Base-by-base conservation (phyloP, 2,888 invertebrate species). In the Sepioteuthis lessoniana region DNA sequence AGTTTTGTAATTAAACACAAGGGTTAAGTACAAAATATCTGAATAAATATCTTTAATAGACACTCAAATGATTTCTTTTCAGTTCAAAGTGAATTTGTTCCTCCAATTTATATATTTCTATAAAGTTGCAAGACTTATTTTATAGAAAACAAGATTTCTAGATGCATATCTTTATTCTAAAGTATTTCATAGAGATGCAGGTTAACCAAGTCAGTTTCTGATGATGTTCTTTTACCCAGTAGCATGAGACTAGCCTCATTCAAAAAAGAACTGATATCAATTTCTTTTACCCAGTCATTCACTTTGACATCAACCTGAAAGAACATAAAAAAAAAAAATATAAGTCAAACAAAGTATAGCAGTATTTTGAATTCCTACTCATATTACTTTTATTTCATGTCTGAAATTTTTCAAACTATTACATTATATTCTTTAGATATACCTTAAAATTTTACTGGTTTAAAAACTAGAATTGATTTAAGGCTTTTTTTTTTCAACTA, bases 181-280 rank as follows among this genome's bases (percentile, higher is more conserved):
- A 93, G 35, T n/a, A 38, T 60, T 60, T 93, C 55, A 38, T 93
- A 93, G 7, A 93, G 47, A 38, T 93, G 93, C 19, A 93, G 28
- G 31, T 93, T 60, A 5, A 31, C 60, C 55, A 93, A 28, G 25
- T 93, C 93, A 60, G 93, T 93, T 93, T 93, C 93, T 93, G 93
- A n/a, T 25, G 93, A 35, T 31, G 38, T 19, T 38, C 50, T 50
- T 93, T 93, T 93, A 38, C 50, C 55, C 19, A 93, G 55, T 37
- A 93, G 38, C 19, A 35, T 21, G n/a, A 50, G 55, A 50, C 93
- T 93, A 16, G 93, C 93, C 28, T 47, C 10, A 28, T 19, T 60
- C 13, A 93, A 47, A 38, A 38, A 0, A 16, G 38, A 38, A 50
- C 13, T 60, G 31, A 55, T 93, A 38, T 93, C 93, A 50, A 93